Evolutionary conservation across 2,888 invertebrate species (phyloP), one percentile per base, ranked within the genome.

Genomic region (Mongoloraphidia duomilia): DNA sequence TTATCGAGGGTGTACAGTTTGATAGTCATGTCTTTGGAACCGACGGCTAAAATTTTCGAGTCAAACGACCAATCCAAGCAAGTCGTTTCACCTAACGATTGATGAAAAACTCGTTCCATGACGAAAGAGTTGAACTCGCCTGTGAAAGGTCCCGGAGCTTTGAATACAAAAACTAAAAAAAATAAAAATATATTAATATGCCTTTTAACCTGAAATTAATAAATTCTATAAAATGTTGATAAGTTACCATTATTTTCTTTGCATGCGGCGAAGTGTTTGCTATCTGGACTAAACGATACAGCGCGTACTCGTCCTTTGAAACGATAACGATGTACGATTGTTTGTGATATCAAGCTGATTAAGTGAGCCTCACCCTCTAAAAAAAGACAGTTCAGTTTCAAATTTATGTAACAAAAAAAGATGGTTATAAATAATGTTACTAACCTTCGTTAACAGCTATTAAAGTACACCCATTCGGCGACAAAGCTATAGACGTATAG

Each of bases 51-150:
- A 37, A 93, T 73, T 61, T 79, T 84, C 0, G 96, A 95, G 67
- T 97, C 95, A 14, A 76, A 73, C 0, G 94, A 89, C 98, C 98
- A 98, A 63, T 90, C 86, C 3, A 98, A 62, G 61, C 84, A 89
- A 0, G 86, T 85, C 0, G 89, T 84, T 52, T 86, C 85, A 63
- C 93, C 92, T 51, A 78, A 79, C 1, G 91, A 78, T 43, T 86
- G 87, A 59, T 83, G 79, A 64, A 86, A 92, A 0, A 87, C 84
- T 49, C 84, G 72, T 60, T 86, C 83, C 74, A 95, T 78, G 10
- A 83, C 71, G 65, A 97, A 95, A 0, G 92, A 88, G 65, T 90
- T 90, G 63, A 82, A 92, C 63, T 90, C 82, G 9, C 87, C 86
- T 0, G 80, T 79, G 61, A 82, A 78, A 50, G 78, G 75, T 11